A percentile compares a stretch with the other conserved stretches of the same genome.
These are phyloP conservation scores for Mythimna ferrago DNA, from an alignment of 2,888 invertebrate species.

Conservation along the genomic window DNA sequence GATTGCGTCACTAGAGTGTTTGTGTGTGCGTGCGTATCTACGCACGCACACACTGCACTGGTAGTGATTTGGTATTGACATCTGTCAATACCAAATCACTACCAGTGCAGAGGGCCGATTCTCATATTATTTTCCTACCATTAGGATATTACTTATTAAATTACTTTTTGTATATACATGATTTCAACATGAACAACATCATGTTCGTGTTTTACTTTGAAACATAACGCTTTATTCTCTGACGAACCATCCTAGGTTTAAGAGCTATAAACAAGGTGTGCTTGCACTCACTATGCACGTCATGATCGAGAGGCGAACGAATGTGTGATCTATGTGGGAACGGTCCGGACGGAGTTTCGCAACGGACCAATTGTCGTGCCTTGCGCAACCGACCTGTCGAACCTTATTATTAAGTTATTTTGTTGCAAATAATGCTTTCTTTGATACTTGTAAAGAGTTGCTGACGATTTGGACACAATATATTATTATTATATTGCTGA, in stretches of 20 bases:
- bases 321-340: slow-evolving; percentile 80
- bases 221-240: slow-evolving; percentile 36
- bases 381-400: slow-evolving; percentile 73
- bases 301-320: slow-evolving; percentile 69
- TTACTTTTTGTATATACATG: background rate
- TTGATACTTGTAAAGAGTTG: slow-evolving; percentile 16
- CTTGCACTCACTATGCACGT: slow-evolving; percentile 60
- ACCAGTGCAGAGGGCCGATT: too few relatives aligned
- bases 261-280: slow-evolving; percentile 46
- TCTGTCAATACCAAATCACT: too few relatives aligned
- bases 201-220: slow-evolving; percentile 22
- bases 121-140: too few relatives aligned
- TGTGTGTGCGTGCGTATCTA: too few relatives aligned
- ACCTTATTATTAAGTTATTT: slow-evolving; percentile 66
- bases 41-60: too few relatives aligned
- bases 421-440: slow-evolving; percentile 50
- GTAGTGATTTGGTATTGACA: too few relatives aligned
- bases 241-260: slow-evolving; percentile 31
- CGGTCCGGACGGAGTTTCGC: slow-evolving; percentile 72
- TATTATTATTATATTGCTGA: too few relatives aligned
- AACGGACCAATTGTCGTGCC: slow-evolving; percentile 77
- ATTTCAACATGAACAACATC: slow-evolving; percentile 22
- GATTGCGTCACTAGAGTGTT: too few relatives aligned
- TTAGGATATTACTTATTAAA: too few relatives aligned
- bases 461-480: too few relatives aligned